phyloP scores from a whole-genome alignment of 2,888 invertebrate species.

The Lamellibrachia columna region DNA sequence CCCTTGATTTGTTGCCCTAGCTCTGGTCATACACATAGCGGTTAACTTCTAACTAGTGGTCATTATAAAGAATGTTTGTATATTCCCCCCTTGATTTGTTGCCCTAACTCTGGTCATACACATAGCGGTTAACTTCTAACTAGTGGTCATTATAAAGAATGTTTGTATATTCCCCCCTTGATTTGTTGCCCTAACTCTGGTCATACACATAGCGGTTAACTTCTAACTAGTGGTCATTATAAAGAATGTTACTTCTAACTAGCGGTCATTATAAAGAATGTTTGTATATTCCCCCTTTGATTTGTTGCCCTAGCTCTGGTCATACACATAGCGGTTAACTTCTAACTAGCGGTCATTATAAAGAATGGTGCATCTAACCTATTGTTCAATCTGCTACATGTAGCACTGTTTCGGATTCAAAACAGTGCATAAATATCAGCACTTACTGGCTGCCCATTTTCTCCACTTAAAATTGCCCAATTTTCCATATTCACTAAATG shows the following conservation, averaged over 20 bases:
- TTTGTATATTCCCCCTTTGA: not conserved
- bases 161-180: not conserved
- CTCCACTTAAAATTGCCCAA: not conserved
- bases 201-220: not conserved
- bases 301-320: not conserved
- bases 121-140: not conserved
- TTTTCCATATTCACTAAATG: not conserved
- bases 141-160: too few species aligned
- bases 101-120: not conserved
- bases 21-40: too few species aligned
- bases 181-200: not conserved
- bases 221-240: too few species aligned
- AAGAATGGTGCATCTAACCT: too few species aligned
- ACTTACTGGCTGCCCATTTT: not conserved
- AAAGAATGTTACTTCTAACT: not conserved
- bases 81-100: not conserved
- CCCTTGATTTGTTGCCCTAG: not conserved
- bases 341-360: not conserved
- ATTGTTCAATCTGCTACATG: not conserved
- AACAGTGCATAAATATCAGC: too few species aligned
- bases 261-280: not conserved
- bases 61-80: too few species aligned
- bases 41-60: not conserved
- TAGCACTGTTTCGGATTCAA: not conserved
- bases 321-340: not conserved